Percentiles rank a stretch among this genome's conserved stretches.
phyloP scores from a whole-genome alignment of 2,797 vertebrate genomes.

The Sebastes iracundus region DNA sequence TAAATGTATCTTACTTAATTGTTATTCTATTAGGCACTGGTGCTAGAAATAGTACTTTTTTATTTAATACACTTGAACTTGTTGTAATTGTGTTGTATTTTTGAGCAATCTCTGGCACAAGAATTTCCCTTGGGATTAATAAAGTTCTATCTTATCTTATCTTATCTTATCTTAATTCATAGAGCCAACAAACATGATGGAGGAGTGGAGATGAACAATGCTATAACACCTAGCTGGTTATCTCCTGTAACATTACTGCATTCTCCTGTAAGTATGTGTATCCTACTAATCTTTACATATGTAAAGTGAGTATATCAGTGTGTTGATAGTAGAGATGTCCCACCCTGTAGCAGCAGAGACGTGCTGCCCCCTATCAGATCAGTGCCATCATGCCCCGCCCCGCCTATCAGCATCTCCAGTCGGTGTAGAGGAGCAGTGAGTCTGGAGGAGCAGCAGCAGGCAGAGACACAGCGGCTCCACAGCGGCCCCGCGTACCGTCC shows the following conservation, averaged over 20 bases:
- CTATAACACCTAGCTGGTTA: neutral
- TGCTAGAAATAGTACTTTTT: too few relatives aligned
- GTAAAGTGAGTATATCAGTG: neutral
- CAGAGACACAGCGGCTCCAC: conserved; percentile 40
- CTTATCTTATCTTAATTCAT: neutral
- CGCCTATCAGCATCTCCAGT: conserved; percentile 61
- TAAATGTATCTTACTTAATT: too few relatives aligned
- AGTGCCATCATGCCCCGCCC: conserved; percentile 61
- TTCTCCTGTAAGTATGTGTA: fast-evolving
- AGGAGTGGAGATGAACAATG: neutral
- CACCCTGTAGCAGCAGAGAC: conserved; percentile 29
- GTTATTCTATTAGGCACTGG: too few relatives aligned
- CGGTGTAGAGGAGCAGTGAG: conserved; percentile 52
- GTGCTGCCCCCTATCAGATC: conserved; percentile 58
- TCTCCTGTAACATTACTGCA: neutral
- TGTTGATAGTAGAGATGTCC: conserved; percentile 15
- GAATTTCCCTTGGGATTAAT: too few relatives aligned
- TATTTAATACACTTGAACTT: too few relatives aligned
- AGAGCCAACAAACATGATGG: neutral
- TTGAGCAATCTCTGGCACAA: too few relatives aligned
- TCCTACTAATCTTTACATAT: neutral
- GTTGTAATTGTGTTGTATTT: too few relatives aligned
- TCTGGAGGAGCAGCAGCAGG: conserved; percentile 65
- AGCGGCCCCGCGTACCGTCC: conserved; percentile 61
- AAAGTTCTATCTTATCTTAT: too few relatives aligned